phyloP scores from a whole-genome alignment of 2,888 invertebrate species.

The Phymatocera aterrima region DNA sequence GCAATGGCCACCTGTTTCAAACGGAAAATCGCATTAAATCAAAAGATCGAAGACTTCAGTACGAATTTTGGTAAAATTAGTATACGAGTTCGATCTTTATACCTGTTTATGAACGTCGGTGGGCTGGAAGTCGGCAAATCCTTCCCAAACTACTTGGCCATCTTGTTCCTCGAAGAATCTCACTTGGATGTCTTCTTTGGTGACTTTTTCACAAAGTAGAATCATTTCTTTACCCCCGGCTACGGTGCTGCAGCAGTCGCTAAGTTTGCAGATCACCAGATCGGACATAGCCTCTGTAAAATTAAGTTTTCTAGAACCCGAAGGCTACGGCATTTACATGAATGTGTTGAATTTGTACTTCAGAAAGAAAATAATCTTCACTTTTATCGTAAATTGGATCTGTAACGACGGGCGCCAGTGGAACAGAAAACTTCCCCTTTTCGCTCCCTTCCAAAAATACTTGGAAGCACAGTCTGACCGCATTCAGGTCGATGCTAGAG shows the following conservation, averaged over 20 bases:
- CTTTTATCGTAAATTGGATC: conserved; percentile 97
- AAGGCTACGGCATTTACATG: too few relatives aligned
- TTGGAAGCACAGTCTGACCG: conserved; percentile 96
- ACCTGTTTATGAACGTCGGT: conserved; percentile 93
- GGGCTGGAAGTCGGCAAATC: conserved; percentile 89
- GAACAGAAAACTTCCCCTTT: conserved; percentile 83
- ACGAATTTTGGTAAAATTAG: too few relatives aligned
- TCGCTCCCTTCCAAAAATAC: conserved; percentile 87
- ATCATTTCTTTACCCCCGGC: conserved; percentile 93
- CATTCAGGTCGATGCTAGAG: conserved; percentile 94
- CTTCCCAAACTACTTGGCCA: conserved; percentile 87
- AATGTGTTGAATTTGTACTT: too few relatives aligned
- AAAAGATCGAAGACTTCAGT: background rate
- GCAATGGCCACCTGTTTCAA: conserved; percentile 84
- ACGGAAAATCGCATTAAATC: too few relatives aligned
- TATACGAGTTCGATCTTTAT: background rate
- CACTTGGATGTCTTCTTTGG: conserved; percentile 93
- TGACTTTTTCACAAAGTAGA: conserved; percentile 95
- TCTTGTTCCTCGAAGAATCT: conserved; percentile 90
- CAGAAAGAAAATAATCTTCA: too few relatives aligned
- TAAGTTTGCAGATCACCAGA: conserved; percentile 91
- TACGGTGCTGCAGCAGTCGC: conserved; percentile 90
- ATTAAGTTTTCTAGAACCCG: conserved; percentile 42
- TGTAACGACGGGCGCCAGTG: conserved; percentile 88
- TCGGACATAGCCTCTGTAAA: conserved; percentile 91